Evolutionary conservation across 2,113 vertebrate species (phyloP).

Genomic region (Brachionichthys hirsutus): DNA sequence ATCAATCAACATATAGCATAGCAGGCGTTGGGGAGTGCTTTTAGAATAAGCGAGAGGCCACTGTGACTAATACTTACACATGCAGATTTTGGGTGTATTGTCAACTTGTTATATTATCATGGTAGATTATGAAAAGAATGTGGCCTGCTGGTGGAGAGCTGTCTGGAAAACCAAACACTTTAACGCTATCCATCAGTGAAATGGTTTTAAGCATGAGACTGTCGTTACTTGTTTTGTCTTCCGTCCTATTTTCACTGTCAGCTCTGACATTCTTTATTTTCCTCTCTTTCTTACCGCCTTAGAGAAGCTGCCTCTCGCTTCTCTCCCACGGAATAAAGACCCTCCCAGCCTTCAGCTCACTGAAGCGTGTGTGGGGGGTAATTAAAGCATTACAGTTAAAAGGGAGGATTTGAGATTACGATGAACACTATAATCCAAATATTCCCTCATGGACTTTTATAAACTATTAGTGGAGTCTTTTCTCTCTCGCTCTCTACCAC

Average conservation of each 20-base stretch:
- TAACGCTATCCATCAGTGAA: no score
- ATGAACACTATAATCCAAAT: conserved; percentile 63
- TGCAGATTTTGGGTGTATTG: no score
- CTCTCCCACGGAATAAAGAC: conserved; percentile 48
- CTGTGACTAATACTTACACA: no score
- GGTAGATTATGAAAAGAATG: background rate
- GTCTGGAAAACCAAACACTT: no score
- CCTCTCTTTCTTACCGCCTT: conserved; percentile 21
- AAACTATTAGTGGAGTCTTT: conserved; percentile 15
- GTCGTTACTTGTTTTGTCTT: background rate
- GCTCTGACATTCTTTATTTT: background rate
- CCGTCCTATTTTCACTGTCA: conserved; percentile 18
- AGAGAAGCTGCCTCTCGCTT: conserved; percentile 1
- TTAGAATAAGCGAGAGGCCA: no score
- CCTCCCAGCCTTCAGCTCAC: conserved; percentile 45
- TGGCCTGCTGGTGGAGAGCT: background rate
- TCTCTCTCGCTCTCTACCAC: conserved; percentile 47
- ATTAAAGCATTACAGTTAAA: conserved; percentile 72
- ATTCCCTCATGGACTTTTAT: conserved; percentile 39
- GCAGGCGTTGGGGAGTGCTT: no score
- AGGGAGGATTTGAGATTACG: conserved; percentile 64
- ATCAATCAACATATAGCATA: no score
- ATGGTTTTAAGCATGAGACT: no score
- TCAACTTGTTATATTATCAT: no score
- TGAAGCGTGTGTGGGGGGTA: conserved; percentile 64